Evolutionary conservation across 2,888 invertebrate species (phyloP).

Genomic region (Cerceris rybyensis): DNA sequence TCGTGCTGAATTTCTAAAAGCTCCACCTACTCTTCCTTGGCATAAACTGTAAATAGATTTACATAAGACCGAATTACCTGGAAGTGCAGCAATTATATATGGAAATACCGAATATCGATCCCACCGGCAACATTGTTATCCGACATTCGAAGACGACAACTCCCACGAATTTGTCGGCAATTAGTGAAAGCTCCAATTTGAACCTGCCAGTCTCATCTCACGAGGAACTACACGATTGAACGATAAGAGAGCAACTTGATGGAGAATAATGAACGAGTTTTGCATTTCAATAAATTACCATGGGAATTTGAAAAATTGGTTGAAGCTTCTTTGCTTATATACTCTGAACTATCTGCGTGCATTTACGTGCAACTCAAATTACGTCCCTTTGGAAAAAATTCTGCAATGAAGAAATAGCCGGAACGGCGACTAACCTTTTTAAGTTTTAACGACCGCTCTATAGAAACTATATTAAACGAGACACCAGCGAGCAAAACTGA

Average conservation of each 20-base stretch:
- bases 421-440: no score
- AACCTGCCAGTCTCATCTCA: slow-evolving; percentile 14
- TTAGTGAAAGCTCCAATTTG: slow-evolving; percentile 33
- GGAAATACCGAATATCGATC: slow-evolving; percentile 43
- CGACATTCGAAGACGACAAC: slow-evolving; percentile 12
- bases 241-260: neutral
- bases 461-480: no score
- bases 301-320: no score
- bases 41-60: slow-evolving; percentile 23
- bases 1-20: slow-evolving; percentile 19
- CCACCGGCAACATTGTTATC: slow-evolving; percentile 15
- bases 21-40: slow-evolving; percentile 3
- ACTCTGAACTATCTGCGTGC: no score
- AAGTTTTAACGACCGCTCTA: no score
- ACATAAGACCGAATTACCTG: slow-evolving; percentile 28
- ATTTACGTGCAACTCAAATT: no score
- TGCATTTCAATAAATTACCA: neutral
- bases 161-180: slow-evolving; percentile 36
- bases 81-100: slow-evolving; percentile 34
- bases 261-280: neutral
- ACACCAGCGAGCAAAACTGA: no score
- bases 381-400: no score
- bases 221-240: slow-evolving; percentile 16
- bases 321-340: no score
- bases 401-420: no score